These are phyloP conservation scores for Euura saliciscinereae DNA, from an alignment of 1,140 invertebrate genomes.

Conservation along the genomic window DNA sequence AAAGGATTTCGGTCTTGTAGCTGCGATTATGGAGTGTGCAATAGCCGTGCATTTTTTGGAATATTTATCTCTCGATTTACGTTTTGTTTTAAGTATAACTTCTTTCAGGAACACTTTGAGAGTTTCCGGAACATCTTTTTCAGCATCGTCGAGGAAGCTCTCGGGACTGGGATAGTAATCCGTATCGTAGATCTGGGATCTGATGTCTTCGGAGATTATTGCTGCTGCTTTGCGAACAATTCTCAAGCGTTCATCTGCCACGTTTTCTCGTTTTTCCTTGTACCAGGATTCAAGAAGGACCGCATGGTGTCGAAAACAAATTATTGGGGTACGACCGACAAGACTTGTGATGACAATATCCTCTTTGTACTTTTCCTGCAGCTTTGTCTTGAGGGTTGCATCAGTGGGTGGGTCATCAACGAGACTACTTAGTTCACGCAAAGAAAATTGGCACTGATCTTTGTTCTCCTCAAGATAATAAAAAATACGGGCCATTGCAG, in stretches of 20 bases:
- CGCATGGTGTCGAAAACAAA: too few species aligned
- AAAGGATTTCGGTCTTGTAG: conserved; percentile 20
- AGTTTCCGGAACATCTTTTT: conserved; percentile 23
- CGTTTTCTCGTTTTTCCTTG: too few species aligned
- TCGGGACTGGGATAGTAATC: conserved; percentile 24
- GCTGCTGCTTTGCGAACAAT: conserved; percentile 29
- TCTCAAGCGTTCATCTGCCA: conserved; percentile 25
- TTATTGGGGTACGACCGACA: too few species aligned
- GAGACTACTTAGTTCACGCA: too few species aligned
- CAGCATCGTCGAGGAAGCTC: conserved; percentile 24
- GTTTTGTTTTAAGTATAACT: conserved; percentile 15
- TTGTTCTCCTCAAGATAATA: too few species aligned
- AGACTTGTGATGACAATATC: too few species aligned
- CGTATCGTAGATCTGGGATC: conserved; percentile 24
- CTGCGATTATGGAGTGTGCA: conserved; percentile 18
- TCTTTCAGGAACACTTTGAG: conserved; percentile 19
- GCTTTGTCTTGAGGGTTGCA: too few species aligned
- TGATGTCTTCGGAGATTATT: conserved; percentile 36
- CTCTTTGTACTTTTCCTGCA: too few species aligned
- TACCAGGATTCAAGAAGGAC: not conserved
- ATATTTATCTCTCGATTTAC: too few species aligned
- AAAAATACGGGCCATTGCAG: too few species aligned
- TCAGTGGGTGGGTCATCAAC: too few species aligned
- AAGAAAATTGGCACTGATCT: too few species aligned
- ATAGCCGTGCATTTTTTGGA: conserved; percentile 14